Evolutionary conservation across 1,140 invertebrate species (phyloP), one percentile per base, ranked within the genome.

Genomic region (Pentalonia nigronervosa): DNA sequence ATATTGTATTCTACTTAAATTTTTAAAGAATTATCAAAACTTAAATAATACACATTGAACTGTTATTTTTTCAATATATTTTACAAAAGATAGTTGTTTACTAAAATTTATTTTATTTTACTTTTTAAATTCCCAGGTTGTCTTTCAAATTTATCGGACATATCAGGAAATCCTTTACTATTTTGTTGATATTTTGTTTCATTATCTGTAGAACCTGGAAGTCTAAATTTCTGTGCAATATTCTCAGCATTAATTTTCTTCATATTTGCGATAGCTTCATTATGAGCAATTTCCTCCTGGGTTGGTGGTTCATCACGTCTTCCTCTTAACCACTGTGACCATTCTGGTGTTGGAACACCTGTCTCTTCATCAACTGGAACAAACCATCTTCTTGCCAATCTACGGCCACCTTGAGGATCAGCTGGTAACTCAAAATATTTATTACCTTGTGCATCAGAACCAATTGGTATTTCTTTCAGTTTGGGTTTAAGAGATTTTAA

Each of bases 321-420:
- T 94, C 96, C 95, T 95, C 98, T 95, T 45, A 98, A 95, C 98
- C 98, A 98, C 25, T 97, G 95, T 95, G 98, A 97, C 98, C 98
- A 98, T 95, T 98, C 97, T 8, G 97, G 96, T 86, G 97, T 96
- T 94, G 97, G 97, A 91, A 95, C 94, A 56, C 95, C 95, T 81
- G 95, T 94, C 91, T 95, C 95, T 94, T 96, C 94, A 0, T 96
- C 95, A 81, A 96, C 96, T 1, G 97, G 97, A 93, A 96, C 96
- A 95, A 97, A 98, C 96, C 96, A 98, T 92, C 98, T 95, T 2
- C 96, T 96, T 1, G 96, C 94, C 94, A 96, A 97, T 84, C 96
- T 95, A 94, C 96, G 97, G 0, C 96, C 96, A 67, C 95, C 95
- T 41, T 95, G 95, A 6, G 96, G 95, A 95, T 96, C 95, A 84